Evolutionary conservation across 1,140 invertebrate genomes (phyloP).

Genomic region (Ceratoteleas bidentatus): DNA sequence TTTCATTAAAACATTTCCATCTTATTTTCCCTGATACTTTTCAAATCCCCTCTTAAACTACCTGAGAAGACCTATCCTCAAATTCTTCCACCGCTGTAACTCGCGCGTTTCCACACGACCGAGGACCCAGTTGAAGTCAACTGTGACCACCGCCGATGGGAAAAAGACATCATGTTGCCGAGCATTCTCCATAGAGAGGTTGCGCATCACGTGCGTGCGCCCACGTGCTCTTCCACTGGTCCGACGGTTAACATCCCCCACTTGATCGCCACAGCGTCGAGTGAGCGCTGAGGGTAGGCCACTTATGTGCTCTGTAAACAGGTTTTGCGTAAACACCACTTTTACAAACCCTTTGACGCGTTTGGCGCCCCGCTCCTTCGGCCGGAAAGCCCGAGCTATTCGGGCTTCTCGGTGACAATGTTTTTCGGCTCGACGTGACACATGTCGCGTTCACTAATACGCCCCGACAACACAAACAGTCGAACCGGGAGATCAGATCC

Average conservation of each 20-base stretch:
- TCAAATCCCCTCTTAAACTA: too few species aligned
- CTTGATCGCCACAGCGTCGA: conserved; percentile 65
- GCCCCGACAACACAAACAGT: too few species aligned
- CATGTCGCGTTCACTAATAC: too few species aligned
- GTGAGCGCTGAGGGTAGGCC: conserved; percentile 64
- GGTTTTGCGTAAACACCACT: conserved; percentile 72
- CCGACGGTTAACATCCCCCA: conserved; percentile 66
- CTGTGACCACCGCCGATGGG: conserved; percentile 9
- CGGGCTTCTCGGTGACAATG: conserved; percentile 44
- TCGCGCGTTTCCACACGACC: conserved; percentile 2
- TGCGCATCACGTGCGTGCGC: conserved; percentile 67
- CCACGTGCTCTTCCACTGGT: conserved; percentile 65
- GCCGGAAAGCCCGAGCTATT: conserved; percentile 40
- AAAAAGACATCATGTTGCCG: conserved; percentile 42
- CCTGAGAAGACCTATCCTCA: too few species aligned
- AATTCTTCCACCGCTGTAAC: too few species aligned
- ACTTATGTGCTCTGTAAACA: conserved; percentile 70
- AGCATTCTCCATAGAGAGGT: conserved; percentile 44
- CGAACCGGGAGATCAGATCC: too few species aligned
- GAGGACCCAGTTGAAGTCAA: conserved; percentile 12
- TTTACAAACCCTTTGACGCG: conserved; percentile 66
- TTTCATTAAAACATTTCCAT: too few species aligned
- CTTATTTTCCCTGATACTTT: too few species aligned
- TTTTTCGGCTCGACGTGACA: conserved; percentile 29
- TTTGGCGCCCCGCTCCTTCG: conserved; percentile 53